Conservation (phyloP, 2,797 vertebrate genomes). For the Buphagus erythrorhynchus region DNA sequence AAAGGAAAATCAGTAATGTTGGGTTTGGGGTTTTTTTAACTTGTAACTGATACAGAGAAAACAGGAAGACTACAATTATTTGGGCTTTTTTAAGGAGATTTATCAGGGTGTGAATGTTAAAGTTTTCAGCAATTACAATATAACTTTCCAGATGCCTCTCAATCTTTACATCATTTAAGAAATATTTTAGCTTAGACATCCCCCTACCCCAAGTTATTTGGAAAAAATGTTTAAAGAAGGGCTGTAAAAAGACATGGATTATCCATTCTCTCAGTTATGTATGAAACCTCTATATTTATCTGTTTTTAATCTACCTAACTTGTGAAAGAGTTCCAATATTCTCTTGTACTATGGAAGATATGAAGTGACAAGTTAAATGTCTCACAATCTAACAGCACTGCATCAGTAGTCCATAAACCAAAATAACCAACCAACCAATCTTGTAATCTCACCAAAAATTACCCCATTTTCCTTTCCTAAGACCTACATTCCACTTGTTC, state of each 20-base stretch:
- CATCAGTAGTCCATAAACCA: neutral
- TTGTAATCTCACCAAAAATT: neutral
- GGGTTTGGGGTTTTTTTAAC: neutral
- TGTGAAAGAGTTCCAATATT: neutral
- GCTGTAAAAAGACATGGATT: neutral
- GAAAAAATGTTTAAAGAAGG: neutral
- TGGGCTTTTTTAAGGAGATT: neutral
- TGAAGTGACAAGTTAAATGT: neutral
- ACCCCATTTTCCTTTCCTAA: neutral
- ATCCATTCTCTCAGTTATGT: neutral
- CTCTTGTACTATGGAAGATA: neutral
- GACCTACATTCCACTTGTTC: neutral
- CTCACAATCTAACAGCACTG: neutral
- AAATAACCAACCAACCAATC: neutral
- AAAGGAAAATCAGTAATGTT: neutral
- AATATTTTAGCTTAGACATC: neutral
- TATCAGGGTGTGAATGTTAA: neutral
- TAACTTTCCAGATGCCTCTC: neutral
- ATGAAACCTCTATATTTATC: neutral
- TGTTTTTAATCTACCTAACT: neutral
- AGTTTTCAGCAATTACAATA: neutral
- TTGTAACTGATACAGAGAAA: neutral
- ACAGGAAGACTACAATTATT: rapidly evolving
- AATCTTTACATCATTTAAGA: neutral
- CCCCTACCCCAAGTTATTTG: rapidly evolving